Percentiles rank a stretch among this genome's conserved stretches.
phyloP scores from a whole-genome alignment of 1,140 invertebrate genomes.

The Streblospio benedicti region DNA sequence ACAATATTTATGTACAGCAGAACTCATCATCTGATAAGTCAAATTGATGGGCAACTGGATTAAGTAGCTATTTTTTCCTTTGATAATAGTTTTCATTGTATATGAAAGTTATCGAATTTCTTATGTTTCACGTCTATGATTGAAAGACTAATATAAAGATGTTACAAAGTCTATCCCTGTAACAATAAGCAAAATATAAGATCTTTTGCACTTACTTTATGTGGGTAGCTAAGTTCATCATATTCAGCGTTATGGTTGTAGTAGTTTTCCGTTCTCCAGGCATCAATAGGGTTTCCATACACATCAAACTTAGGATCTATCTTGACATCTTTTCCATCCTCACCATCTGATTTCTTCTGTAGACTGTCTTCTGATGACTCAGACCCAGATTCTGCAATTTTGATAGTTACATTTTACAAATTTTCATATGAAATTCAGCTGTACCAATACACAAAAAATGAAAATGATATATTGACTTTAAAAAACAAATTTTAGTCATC shows the following conservation, averaged over 20 bases:
- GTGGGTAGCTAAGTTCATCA: constrained; percentile 68
- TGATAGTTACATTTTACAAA: neutral
- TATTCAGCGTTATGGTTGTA: constrained; percentile 82
- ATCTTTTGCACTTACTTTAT: constrained; percentile 53
- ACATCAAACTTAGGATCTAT: constrained; percentile 40
- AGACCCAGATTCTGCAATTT: constrained; percentile 54
- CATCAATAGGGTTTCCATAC: constrained; percentile 39
- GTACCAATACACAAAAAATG: neutral
- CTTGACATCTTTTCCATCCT: no score
- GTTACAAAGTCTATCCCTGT: no score
- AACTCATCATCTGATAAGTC: no score
- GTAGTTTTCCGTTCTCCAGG: constrained; percentile 46
- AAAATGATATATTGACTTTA: neutral
- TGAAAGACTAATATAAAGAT: no score
- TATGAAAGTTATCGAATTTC: no score
- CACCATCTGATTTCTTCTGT: constrained; percentile 44
- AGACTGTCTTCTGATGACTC: constrained; percentile 52
- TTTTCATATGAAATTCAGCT: neutral
- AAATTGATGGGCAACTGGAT: no score
- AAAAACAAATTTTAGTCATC: neutral
- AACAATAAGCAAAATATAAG: no score
- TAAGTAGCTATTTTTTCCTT: no score
- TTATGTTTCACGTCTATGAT: no score
- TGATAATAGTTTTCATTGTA: no score
- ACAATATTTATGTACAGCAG: no score